These are phyloP conservation scores for Zingel zingel DNA, from an alignment of 2,113 vertebrate species.

Conservation along the genomic window DNA sequence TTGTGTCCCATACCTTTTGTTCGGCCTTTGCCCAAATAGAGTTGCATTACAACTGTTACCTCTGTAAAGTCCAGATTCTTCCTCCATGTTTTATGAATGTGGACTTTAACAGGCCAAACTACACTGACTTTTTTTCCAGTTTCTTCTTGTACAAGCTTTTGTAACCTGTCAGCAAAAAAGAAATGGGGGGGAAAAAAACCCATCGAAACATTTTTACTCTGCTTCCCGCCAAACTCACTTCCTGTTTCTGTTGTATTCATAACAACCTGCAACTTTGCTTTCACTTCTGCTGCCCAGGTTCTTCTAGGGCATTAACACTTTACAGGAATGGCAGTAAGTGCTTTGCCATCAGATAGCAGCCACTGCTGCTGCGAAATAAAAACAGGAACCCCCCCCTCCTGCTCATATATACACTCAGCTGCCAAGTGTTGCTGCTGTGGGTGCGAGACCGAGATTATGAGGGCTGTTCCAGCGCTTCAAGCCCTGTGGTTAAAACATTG, in stretches of 20 bases:
- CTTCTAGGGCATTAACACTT: background rate
- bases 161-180: background rate
- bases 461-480: background rate
- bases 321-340: constrained; percentile 33
- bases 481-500: constrained; percentile 28
- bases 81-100: background rate
- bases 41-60: background rate
- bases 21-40: background rate
- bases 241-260: constrained; percentile 34
- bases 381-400: constrained; percentile 34
- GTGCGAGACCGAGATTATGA: background rate
- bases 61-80: constrained; percentile 1
- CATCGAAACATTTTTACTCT: background rate
- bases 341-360: background rate
- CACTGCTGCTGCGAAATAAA: background rate
- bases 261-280: constrained; percentile 19
- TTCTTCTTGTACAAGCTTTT: background rate
- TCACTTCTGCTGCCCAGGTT: constrained; percentile 56
- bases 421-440: background rate
- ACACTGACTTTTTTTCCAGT: background rate
- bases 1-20: background rate
- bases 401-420: background rate
- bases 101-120: background rate
- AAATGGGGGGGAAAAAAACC: background rate
- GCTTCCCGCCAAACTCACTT: constrained; percentile 1